phyloP scores from a whole-genome alignment of 2,113 vertebrate genomes.

The Myocastor coypus region DNA sequence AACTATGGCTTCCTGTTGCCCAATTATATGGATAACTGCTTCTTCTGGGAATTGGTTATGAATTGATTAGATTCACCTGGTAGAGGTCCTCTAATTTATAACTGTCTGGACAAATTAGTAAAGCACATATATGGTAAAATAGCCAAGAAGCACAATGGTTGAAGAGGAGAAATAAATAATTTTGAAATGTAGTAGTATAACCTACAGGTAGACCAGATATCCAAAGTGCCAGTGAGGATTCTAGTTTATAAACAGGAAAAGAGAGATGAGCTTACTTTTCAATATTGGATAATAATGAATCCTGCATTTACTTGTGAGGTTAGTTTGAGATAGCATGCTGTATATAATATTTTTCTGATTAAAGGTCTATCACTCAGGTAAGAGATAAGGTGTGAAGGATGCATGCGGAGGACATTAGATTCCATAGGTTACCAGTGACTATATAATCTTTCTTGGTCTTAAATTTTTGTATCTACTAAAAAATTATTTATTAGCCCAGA shows the following conservation, averaged over 20 bases:
- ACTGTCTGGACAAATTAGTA: background rate
- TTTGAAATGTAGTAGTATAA: background rate
- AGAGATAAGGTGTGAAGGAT: background rate
- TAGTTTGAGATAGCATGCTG: background rate
- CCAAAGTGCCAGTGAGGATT: too few relatives aligned
- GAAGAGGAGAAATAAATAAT: background rate
- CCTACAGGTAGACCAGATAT: background rate
- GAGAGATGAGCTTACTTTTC: background rate
- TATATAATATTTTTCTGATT: background rate
- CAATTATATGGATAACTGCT: conserved; percentile 68
- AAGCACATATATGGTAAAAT: background rate
- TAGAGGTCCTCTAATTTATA: conserved; percentile 37
- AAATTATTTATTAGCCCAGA: background rate
- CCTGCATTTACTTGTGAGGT: background rate
- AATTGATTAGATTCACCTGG: background rate
- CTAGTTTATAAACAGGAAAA: background rate
- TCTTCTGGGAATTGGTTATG: background rate
- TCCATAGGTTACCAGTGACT: background rate
- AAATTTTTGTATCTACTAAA: conserved; percentile 5
- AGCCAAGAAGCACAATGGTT: background rate
- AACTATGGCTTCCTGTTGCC: conserved; percentile 69
- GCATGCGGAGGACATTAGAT: background rate
- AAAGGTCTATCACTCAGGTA: background rate
- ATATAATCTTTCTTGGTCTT: background rate
- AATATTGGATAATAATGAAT: background rate